Conservation (phyloP, 2,888 invertebrate species). For the Drosophila helvetica region DNA sequence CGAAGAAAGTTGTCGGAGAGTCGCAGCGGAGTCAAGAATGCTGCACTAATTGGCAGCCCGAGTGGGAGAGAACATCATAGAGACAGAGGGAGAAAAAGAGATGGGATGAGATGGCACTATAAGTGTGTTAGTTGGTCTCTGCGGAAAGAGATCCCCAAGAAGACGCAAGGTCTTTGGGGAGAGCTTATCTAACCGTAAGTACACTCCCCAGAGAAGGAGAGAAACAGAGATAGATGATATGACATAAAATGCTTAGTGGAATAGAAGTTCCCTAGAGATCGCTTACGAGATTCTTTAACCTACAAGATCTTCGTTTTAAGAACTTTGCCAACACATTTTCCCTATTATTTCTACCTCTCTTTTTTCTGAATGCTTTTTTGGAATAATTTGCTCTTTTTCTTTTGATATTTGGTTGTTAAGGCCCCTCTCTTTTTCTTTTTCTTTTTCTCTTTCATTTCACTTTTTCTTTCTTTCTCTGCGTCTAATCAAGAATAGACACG, state of each 20-base stretch:
- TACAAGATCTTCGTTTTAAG: background rate
- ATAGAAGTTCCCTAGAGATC: background rate
- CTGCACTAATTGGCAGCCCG: constrained; percentile 22
- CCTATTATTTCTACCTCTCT: background rate
- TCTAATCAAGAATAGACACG: constrained; percentile 36
- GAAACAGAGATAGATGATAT: background rate
- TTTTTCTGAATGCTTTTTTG: constrained; percentile 17
- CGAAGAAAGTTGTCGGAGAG: constrained; percentile 36
- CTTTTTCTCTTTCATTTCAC: constrained; percentile 15
- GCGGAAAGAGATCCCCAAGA: background rate
- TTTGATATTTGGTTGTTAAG: constrained; percentile 8
- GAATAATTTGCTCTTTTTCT: constrained; percentile 24
- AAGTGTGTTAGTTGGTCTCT: constrained; percentile 30
- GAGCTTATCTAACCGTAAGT: background rate
- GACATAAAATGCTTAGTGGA: background rate
- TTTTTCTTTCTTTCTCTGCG: constrained; percentile 28
- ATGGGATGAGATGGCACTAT: background rate
- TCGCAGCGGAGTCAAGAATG: constrained; percentile 27
- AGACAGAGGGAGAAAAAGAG: background rate
- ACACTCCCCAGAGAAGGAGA: background rate
- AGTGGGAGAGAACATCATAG: constrained; percentile 5
- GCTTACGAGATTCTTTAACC: too few species aligned
- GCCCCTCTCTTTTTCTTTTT: constrained; percentile 6
- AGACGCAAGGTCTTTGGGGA: constrained; percentile 7
- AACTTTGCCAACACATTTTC: background rate